Evolutionary conservation across 2,113 vertebrate species (phyloP).

Genomic region (Phaethornis superciliosus): DNA sequence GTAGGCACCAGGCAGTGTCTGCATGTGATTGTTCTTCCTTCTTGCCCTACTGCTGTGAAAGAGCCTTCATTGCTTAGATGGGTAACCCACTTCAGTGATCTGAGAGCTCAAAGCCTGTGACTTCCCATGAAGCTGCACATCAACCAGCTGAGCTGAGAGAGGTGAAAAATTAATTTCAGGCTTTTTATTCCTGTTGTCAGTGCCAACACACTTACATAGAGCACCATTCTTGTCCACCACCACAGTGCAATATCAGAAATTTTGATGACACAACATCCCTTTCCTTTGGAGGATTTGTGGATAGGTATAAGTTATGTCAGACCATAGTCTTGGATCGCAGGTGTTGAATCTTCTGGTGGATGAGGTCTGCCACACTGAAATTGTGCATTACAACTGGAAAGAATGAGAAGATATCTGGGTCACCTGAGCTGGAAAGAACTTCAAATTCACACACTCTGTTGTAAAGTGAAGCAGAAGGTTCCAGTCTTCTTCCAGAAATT

Average conservation of each 20-base stretch:
- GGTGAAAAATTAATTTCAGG: not conserved
- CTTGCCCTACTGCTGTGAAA: not conserved
- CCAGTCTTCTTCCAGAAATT: not conserved
- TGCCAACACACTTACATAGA: not conserved
- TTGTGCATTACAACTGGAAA: not conserved
- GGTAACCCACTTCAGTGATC: not conserved
- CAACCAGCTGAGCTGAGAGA: not conserved
- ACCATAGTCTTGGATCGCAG: not conserved
- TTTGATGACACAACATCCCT: not conserved
- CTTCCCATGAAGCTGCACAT: not conserved
- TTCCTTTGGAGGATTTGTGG: not conserved
- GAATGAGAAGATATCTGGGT: not conserved
- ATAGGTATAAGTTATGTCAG: not conserved
- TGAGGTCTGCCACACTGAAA: not conserved
- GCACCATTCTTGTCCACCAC: not conserved
- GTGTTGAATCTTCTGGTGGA: not conserved
- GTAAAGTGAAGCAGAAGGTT: not conserved
- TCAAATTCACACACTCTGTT: not conserved
- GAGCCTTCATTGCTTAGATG: not conserved
- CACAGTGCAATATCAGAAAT: not conserved
- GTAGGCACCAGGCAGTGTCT: not conserved
- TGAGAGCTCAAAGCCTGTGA: not conserved
- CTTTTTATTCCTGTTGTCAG: not conserved
- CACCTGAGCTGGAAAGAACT: not conserved
- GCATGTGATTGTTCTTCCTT: not conserved